Percentiles rank a stretch among this genome's conserved stretches.
Conservation (phyloP, 2,797 vertebrate genomes). For the Gymnocypris eckloni region DNA sequence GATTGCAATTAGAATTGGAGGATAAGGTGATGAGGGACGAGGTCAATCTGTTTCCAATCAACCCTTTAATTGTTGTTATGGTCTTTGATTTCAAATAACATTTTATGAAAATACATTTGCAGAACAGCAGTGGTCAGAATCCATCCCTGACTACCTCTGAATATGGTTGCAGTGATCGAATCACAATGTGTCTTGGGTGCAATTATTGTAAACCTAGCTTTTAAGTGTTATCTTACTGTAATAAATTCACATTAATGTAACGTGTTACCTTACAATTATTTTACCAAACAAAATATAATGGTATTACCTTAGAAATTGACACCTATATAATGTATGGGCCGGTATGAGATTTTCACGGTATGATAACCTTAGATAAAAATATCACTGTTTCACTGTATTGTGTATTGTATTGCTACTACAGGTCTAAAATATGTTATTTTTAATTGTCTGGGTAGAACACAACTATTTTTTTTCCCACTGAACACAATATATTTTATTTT, state of each 20-base stretch:
- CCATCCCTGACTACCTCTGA: neutral
- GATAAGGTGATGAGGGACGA: conserved; percentile 20
- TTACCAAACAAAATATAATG: neutral
- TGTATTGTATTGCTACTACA: too few relatives aligned
- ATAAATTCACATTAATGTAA: neutral
- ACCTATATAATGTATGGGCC: neutral
- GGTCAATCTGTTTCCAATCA: conserved; percentile 43
- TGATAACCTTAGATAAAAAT: too few relatives aligned
- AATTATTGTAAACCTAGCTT: neutral
- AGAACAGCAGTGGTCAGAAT: neutral
- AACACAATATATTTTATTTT: too few relatives aligned
- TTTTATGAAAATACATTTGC: neutral
- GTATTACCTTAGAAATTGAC: neutral
- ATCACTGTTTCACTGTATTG: too few relatives aligned
- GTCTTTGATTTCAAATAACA: neutral
- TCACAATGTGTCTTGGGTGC: neutral
- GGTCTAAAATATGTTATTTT: too few relatives aligned
- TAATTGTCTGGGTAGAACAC: too few relatives aligned
- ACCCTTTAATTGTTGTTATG: conserved; percentile 14
- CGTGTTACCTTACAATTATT: neutral
- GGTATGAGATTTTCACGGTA: too few relatives aligned
- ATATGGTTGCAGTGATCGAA: neutral
- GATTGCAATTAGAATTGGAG: conserved; percentile 72
- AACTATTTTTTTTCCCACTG: too few relatives aligned
- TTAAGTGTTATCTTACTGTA: neutral